Evolutionary conservation across 2,797 vertebrate species (phyloP).

Genomic region (Urocyon cinereoargenteus): DNA sequence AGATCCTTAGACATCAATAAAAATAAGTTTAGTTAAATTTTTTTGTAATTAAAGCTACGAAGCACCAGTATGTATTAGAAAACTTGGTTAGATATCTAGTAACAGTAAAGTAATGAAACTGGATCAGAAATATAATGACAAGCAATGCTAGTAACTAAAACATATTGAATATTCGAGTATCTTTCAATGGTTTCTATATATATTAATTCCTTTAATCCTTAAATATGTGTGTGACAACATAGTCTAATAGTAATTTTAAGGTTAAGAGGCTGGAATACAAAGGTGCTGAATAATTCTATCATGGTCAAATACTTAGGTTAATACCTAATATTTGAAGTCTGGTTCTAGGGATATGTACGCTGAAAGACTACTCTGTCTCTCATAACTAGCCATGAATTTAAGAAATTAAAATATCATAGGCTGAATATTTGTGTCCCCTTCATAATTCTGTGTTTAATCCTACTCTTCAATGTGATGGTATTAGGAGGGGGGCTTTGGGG

Average conservation of each 20-base stretch:
- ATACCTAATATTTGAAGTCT: neutral
- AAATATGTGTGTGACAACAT: neutral
- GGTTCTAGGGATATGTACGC: neutral
- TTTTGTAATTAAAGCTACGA: neutral
- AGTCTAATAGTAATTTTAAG: neutral
- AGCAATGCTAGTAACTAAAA: neutral
- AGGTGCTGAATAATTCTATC: neutral
- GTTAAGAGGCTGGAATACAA: neutral
- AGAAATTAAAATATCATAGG: neutral
- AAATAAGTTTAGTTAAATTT: neutral
- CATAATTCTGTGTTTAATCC: neutral
- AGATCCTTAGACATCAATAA: neutral
- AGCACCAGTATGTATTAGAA: neutral
- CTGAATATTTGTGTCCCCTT: neutral
- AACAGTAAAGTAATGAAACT: neutral
- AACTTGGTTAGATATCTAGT: neutral
- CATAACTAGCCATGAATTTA: neutral
- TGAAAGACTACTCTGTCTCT: neutral
- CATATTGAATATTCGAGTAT: neutral
- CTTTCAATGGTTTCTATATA: neutral
- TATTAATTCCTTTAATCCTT: neutral
- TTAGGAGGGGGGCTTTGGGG: neutral
- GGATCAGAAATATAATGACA: neutral
- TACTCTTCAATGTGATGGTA: neutral
- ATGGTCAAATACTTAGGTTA: neutral